A percentile compares a stretch with the other conserved stretches of the same genome.
Conservation (phyloP, 1,140 invertebrate species). For the Neuroterus valhalla region DNA sequence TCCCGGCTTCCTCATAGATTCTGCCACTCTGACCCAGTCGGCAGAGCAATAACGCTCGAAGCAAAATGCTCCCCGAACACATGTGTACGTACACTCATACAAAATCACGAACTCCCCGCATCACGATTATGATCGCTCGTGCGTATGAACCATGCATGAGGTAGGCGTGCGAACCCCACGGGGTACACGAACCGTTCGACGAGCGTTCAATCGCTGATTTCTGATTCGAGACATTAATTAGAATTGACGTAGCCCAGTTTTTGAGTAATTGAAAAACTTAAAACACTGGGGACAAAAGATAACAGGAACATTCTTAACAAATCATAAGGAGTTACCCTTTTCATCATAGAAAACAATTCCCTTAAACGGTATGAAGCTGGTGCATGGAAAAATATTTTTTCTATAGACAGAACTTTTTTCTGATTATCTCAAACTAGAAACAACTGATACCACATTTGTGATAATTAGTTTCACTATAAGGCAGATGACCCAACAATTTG, state of each 20-base stretch:
- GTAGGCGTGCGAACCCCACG: constrained; percentile 25
- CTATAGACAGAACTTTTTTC: too few relatives aligned
- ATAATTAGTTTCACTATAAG: too few relatives aligned
- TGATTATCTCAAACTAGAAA: too few relatives aligned
- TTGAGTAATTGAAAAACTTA: neutral
- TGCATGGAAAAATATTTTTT: too few relatives aligned
- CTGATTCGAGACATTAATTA: constrained; percentile 10
- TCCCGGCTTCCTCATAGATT: constrained; percentile 12
- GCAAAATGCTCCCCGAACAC: constrained; percentile 21
- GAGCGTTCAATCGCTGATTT: constrained; percentile 1
- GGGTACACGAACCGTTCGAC: constrained; percentile 3
- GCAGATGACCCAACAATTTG: too few relatives aligned
- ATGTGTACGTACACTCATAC: constrained; percentile 1
- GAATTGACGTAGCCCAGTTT: neutral
- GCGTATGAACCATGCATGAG: constrained; percentile 14
- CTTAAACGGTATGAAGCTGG: too few relatives aligned
- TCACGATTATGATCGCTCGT: constrained; percentile 25
- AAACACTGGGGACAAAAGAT: too few relatives aligned
- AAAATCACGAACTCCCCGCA: constrained; percentile 10
- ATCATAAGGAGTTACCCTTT: too few relatives aligned
- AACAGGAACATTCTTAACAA: too few relatives aligned
- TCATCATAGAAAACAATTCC: too few relatives aligned
- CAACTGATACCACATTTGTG: too few relatives aligned
- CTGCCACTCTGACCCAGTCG: constrained; percentile 22
- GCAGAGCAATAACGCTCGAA: constrained; percentile 10